Evolutionary conservation across 2,113 vertebrate genomes (phyloP), one percentile per base, ranked within the genome.

Genomic region (Sorex araneus): DNA sequence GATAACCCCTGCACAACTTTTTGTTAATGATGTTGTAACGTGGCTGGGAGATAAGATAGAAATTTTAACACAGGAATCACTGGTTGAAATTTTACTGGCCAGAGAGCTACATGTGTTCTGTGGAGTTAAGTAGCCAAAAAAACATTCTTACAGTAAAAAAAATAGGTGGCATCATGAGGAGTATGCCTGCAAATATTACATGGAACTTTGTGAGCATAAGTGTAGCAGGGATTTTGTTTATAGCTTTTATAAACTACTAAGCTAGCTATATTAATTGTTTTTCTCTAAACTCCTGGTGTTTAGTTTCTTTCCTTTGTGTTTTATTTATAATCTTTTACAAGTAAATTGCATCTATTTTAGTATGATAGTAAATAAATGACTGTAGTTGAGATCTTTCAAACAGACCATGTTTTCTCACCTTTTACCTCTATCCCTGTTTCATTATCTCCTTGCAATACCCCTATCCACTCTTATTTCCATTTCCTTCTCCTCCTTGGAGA

Each of bases 221-320:
- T 81, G 8, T 47, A 95, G 64, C 54, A 81, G 89, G 19, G 32
- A 82, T 77, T 93, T 89, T 64, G 28, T 63, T 34, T 91, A 32
- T 73, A 54, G 10, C 21, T 93, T 92, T 91, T 77, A 92, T 60
- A 84, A 90, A 79, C 79, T 84, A 91, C 36, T 63, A 50, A 94
- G 87, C 87, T 78, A 88, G 40, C 43, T 34, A 94, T 82, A 57
- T 54, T 73, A 45, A 88, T 63, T 69, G 71, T 57, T 92, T 88
- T 69, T n/a, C 1, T 82, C 77, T 80, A 81, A 83, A 80, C 30
- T 91, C 70, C 30, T 86, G 16, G 28, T 57, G 4, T 7, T 85
- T 92, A 64, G 79, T 60, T 88, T 32, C 5, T 80, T 69, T 75
- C 27, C 23, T 34, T 87, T 82, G 36, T 74, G 74, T 76, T 64